Percentiles rank a stretch among this genome's conserved stretches.
phyloP scores from a whole-genome alignment of 2,797 vertebrate genomes.

The Limnodromus scolopaceus region DNA sequence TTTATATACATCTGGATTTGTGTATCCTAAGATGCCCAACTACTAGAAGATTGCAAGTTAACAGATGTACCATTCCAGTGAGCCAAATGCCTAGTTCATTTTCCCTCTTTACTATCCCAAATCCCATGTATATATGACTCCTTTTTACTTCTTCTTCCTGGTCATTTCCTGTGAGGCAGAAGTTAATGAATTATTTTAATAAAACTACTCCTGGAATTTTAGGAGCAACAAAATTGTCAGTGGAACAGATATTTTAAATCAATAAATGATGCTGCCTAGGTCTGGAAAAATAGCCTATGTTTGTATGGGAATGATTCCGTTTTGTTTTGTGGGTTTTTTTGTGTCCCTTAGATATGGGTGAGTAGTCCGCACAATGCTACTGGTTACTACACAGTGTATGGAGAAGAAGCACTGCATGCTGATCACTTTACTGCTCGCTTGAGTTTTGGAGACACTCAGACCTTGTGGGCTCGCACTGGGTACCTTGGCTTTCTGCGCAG shows the following conservation, averaged over 20 bases:
- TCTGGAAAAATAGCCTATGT: not conserved
- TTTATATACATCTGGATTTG: not conserved
- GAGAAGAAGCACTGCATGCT: conserved; percentile 91
- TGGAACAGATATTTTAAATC: not conserved
- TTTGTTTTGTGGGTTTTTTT: not conserved
- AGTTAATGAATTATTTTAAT: not conserved
- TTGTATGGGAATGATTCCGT: not conserved
- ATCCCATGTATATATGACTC: not conserved
- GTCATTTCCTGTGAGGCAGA: not conserved
- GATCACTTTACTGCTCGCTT: conserved; percentile 94
- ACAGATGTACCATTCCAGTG: not conserved
- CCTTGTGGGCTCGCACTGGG: conserved; percentile 92
- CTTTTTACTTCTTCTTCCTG: not conserved
- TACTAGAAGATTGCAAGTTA: not conserved
- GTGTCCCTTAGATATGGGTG: conserved; percentile 88
- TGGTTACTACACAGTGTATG: conserved; percentile 94
- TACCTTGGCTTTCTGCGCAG: conserved; percentile 96
- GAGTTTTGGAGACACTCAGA: conserved; percentile 95
- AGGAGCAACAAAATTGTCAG: not conserved
- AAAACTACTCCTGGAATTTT: not conserved
- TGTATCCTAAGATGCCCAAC: not conserved
- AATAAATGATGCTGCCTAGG: not conserved
- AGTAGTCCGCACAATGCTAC: conserved; percentile 95
- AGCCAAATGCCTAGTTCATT: not conserved
- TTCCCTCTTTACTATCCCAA: not conserved